Evolutionary conservation across 2,888 invertebrate species (phyloP).

Genomic region (Eurytoma adleriae): DNA sequence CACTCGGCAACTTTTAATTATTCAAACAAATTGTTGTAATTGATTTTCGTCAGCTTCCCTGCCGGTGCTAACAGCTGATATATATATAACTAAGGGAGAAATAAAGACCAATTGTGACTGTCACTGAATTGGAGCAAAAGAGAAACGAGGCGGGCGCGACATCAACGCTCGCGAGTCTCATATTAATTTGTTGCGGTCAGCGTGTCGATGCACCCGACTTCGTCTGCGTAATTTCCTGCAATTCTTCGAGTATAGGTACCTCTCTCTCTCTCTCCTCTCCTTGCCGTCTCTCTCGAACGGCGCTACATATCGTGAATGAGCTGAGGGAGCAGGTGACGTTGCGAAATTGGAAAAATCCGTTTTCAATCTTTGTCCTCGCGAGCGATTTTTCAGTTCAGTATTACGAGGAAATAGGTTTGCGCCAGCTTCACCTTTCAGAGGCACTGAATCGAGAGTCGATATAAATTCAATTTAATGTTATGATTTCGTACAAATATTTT

Average conservation of each 20-base stretch:
- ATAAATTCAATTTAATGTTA: conserved; percentile 31
- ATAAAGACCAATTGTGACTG: not conserved
- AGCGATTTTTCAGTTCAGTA: conserved; percentile 43
- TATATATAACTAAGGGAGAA: not conserved
- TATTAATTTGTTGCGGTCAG: conserved; percentile 50
- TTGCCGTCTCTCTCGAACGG: conserved; percentile 3
- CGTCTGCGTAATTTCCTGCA: conserved; percentile 42
- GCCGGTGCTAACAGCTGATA: no score
- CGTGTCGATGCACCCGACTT: conserved; percentile 34
- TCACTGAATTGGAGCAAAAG: no score
- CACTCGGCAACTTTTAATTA: conserved; percentile 31
- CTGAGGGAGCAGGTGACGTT: conserved; percentile 36
- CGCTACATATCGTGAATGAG: conserved; percentile 7
- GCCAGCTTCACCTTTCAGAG: conserved; percentile 18
- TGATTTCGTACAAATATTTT: not conserved
- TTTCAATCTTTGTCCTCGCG: conserved; percentile 42
- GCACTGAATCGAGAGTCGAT: conserved; percentile 35
- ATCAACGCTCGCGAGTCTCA: conserved; percentile 28
- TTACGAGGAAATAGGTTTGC: conserved; percentile 40
- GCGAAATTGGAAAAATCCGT: conserved; percentile 51
- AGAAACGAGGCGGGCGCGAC: not conserved
- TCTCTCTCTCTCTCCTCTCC: conserved; percentile 62
- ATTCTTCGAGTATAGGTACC: conserved; percentile 21
- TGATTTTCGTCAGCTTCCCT: conserved; percentile 7
- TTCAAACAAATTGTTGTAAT: conserved; percentile 28